Percentiles rank a stretch among this genome's conserved stretches.
Conservation (phyloP, 2,113 vertebrate genomes). For the Aphelocoma coerulescens region DNA sequence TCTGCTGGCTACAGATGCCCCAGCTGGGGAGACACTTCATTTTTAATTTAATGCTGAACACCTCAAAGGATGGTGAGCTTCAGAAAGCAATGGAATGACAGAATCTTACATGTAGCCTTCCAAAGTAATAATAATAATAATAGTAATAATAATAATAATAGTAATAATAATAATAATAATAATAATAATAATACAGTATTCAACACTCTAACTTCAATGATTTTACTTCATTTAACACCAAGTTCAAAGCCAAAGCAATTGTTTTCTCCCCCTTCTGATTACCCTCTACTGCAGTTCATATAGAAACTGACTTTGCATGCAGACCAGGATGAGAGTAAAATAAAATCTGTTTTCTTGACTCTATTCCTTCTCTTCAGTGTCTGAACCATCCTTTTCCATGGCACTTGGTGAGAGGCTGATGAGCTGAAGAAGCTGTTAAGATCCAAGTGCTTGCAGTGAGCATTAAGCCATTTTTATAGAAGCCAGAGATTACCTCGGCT, state of each 20-base stretch:
- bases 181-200: neutral
- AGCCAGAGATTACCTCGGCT: neutral
- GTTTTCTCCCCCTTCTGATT: neutral
- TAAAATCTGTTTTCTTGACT: neutral
- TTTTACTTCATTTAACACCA: neutral
- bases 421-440: neutral
- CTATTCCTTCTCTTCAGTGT: neutral
- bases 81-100: neutral
- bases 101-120: neutral
- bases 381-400: neutral
- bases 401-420: neutral
- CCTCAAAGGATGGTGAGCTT: conserved; percentile 6
- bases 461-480: neutral
- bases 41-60: conserved; percentile 54
- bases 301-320: neutral
- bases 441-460: neutral
- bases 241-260: neutral
- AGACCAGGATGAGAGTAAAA: neutral
- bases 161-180: too few species aligned
- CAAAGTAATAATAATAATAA: neutral
- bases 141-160: neutral
- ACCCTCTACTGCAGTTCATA: neutral
- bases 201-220: neutral
- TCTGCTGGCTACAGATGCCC: neutral
- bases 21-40: neutral